Percentiles rank a stretch among this genome's conserved stretches.
Evolutionary conservation across 2,113 vertebrate genomes (phyloP).

Genomic region (Anolis sagrei): DNA sequence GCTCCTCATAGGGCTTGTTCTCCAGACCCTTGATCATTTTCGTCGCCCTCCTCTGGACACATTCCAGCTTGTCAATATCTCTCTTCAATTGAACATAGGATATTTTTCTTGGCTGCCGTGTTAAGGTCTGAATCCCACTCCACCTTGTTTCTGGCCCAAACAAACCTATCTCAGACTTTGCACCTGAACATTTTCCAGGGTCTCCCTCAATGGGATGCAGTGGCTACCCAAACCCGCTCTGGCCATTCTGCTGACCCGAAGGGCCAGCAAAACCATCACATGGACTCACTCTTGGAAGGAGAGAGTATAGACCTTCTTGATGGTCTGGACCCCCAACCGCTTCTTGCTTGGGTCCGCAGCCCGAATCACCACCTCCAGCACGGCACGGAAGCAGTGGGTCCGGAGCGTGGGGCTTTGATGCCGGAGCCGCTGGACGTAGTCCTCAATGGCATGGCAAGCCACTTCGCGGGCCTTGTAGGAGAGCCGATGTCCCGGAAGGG

Average conservation of each 20-base stretch:
- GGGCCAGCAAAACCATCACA: not conserved
- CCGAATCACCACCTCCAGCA: constrained; percentile 85
- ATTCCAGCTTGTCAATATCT: too few relatives aligned
- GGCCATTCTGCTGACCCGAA: not conserved
- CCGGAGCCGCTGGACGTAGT: constrained; percentile 77
- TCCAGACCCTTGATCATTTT: too few relatives aligned
- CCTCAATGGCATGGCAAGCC: constrained; percentile 91
- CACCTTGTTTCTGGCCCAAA: too few relatives aligned
- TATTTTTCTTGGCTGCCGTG: too few relatives aligned
- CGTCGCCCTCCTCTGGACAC: too few relatives aligned
- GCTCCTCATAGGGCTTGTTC: too few relatives aligned
- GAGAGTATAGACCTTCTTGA: constrained; percentile 83
- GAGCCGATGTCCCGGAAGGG: constrained; percentile 77
- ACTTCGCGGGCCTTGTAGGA: constrained; percentile 90
- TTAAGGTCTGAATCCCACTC: too few relatives aligned
- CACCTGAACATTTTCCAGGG: too few relatives aligned
- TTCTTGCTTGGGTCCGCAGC: constrained; percentile 69
- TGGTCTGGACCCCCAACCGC: constrained; percentile 84
- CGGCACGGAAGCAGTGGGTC: constrained; percentile 88
- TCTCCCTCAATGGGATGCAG: too few relatives aligned
- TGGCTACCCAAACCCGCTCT: too few relatives aligned
- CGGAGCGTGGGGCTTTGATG: constrained; percentile 68
- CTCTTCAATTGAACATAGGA: too few relatives aligned
- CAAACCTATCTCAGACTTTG: too few relatives aligned
- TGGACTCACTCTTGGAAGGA: constrained; percentile 85